Conservation (phyloP, 2,113 vertebrate genomes). For the Dendrocopos noguchii region DNA sequence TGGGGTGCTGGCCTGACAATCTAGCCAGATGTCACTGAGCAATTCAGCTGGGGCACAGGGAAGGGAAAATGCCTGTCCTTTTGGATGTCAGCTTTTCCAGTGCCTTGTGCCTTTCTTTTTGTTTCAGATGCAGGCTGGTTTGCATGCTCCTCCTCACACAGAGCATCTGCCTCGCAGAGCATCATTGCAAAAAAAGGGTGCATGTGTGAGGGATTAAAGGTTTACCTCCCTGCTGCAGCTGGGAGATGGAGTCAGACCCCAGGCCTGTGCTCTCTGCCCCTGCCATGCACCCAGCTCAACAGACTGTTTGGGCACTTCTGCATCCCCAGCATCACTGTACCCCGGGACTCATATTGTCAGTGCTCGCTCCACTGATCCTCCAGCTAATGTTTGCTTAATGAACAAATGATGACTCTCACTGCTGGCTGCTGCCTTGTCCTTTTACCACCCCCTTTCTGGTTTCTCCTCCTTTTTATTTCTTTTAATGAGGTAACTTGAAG, state of each 20-base stretch:
- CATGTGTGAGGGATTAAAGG: not conserved
- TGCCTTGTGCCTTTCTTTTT: not conserved
- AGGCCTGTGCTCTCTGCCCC: not conserved
- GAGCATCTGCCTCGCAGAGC: not conserved
- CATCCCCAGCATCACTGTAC: fast-evolving
- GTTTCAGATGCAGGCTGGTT: not conserved
- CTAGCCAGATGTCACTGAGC: not conserved
- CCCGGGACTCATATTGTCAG: not conserved
- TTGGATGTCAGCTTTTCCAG: not conserved
- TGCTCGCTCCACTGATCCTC: not conserved
- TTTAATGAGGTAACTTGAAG: constrained; percentile 30
- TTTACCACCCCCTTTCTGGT: not conserved
- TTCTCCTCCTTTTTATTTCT: not conserved
- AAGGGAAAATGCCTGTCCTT: not conserved
- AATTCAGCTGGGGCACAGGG: not conserved
- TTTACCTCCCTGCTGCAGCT: not conserved
- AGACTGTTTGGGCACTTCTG: not conserved
- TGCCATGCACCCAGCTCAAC: fast-evolving
- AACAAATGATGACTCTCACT: not conserved
- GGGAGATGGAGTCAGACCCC: not conserved
- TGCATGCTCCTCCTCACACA: not conserved
- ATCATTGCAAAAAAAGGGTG: not conserved
- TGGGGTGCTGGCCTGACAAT: not conserved
- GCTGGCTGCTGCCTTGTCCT: not conserved
- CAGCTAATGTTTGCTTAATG: not conserved